phyloP scores from a whole-genome alignment of 2,113 vertebrate genomes.

The Microtus oregoni region DNA sequence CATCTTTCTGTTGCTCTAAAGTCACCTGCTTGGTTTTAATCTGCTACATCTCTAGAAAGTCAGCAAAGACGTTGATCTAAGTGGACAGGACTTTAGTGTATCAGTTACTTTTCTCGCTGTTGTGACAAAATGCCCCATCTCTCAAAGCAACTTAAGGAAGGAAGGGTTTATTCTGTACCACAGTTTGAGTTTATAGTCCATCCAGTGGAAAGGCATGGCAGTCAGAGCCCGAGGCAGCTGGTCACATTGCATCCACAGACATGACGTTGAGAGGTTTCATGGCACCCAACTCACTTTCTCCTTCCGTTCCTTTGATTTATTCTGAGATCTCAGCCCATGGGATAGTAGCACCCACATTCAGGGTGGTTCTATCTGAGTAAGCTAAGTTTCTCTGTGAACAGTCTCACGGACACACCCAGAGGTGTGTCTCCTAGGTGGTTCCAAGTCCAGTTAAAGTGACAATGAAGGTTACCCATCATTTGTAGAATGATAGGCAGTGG shows the following conservation, averaged over 20 bases:
- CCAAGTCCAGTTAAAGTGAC: background rate
- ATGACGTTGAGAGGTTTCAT: background rate
- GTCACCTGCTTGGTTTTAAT: background rate
- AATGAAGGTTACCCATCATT: no score
- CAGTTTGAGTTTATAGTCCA: background rate
- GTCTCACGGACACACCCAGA: background rate
- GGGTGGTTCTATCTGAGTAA: background rate
- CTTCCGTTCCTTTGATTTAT: background rate
- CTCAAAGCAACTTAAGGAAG: background rate
- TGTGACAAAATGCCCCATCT: background rate
- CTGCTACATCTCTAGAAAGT: background rate
- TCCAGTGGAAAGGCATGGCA: background rate
- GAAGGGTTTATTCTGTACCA: background rate
- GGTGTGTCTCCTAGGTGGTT: background rate
- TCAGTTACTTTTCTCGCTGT: background rate
- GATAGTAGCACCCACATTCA: background rate
- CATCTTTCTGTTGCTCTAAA: background rate
- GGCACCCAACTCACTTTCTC: background rate
- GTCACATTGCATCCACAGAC: background rate
- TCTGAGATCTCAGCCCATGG: background rate
- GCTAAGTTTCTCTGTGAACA: background rate
- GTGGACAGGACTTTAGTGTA: background rate
- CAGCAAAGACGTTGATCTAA: rapidly evolving
- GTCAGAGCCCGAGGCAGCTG: background rate
- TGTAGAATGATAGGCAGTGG: no score